Conservation (phyloP, 2,797 vertebrate genomes). For the Chanos chanos region DNA sequence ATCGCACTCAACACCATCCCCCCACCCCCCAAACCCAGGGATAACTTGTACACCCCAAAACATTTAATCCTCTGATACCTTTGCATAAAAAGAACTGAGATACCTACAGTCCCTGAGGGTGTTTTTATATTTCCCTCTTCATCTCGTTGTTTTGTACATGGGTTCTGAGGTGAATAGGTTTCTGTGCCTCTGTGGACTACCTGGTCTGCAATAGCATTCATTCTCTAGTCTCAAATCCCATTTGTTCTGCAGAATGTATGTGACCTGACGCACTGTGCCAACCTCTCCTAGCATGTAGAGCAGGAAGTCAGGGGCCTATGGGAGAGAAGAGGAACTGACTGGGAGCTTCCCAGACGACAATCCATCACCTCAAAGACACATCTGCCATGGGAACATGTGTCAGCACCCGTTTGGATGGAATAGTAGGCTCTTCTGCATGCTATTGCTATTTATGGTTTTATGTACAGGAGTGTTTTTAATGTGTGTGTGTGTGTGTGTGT, state of each 20-base stretch:
- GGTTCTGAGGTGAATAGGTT: slow-evolving; percentile 45
- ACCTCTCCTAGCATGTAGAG: slow-evolving; percentile 53
- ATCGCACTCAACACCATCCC: no score
- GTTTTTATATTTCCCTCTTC: slow-evolving; percentile 64
- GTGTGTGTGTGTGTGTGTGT: neutral
- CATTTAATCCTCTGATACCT: slow-evolving; percentile 72
- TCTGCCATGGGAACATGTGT: slow-evolving; percentile 62
- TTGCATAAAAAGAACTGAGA: slow-evolving; percentile 63
- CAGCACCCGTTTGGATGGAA: slow-evolving; percentile 61
- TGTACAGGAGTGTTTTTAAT: neutral
- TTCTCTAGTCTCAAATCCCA: slow-evolving; percentile 13
- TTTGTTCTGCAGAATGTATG: slow-evolving; percentile 26
- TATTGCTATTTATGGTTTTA: neutral
- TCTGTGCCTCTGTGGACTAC: neutral
- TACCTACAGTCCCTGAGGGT: slow-evolving; percentile 49
- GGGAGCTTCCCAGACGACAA: slow-evolving; percentile 63
- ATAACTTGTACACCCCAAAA: slow-evolving; percentile 61
- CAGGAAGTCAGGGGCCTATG: slow-evolving; percentile 63
- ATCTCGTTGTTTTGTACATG: slow-evolving; percentile 55
- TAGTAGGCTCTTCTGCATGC: neutral
- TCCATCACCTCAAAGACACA: slow-evolving; percentile 40
- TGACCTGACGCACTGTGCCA: slow-evolving; percentile 33
- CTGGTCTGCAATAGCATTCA: slow-evolving; percentile 8
- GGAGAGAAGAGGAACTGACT: slow-evolving; percentile 55
- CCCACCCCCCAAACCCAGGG: no score